Percentiles rank a stretch among this genome's conserved stretches.
These are phyloP conservation scores for Drosophila pallidifrons DNA, from an alignment of 1,140 invertebrate species.

Conservation along the genomic window DNA sequence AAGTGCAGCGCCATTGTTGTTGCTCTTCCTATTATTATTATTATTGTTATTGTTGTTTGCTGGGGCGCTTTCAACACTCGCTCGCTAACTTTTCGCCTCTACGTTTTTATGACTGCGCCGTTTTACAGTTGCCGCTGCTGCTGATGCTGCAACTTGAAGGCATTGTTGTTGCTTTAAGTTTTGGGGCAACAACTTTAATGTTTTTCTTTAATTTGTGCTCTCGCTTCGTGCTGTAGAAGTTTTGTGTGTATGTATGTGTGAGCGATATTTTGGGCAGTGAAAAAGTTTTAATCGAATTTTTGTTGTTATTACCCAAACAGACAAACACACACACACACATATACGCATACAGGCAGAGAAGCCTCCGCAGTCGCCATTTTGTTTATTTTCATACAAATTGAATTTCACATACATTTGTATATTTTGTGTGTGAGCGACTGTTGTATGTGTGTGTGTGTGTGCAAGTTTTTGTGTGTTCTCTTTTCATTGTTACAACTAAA, in stretches of 20 bases:
- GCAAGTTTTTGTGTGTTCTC: slow-evolving; percentile 11
- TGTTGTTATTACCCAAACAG: slow-evolving; percentile 53
- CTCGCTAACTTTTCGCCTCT: slow-evolving; percentile 38
- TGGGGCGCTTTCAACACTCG: slow-evolving; percentile 44
- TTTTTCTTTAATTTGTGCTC: slow-evolving; percentile 79
- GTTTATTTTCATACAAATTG: slow-evolving; percentile 68
- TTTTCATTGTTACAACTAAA: slow-evolving; percentile 48
- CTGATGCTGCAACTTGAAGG: slow-evolving; percentile 18
- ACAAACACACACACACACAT: slow-evolving; percentile 17
- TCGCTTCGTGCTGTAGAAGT: slow-evolving; percentile 43
- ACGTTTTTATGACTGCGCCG: slow-evolving; percentile 51
- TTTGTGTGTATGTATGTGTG: slow-evolving; percentile 15
- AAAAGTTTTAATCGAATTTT: slow-evolving; percentile 82
- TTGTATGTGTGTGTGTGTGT: slow-evolving; percentile 22
- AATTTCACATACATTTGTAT: slow-evolving; percentile 53
- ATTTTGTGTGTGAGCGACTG: slow-evolving; percentile 5
- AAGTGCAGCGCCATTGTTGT: slow-evolving; percentile 18
- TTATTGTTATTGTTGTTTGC: slow-evolving; percentile 27
- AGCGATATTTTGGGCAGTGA: slow-evolving; percentile 37
- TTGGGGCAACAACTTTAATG: slow-evolving; percentile 34
- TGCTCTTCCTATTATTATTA: slow-evolving; percentile 12
- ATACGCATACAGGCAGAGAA: not conserved
- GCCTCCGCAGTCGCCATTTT: slow-evolving; percentile 60
- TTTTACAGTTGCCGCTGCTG: slow-evolving; percentile 39
- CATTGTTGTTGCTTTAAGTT: slow-evolving; percentile 25